Base-by-base conservation (phyloP, 2,888 invertebrate genomes). In the Tetrapedia diversipes region DNA sequence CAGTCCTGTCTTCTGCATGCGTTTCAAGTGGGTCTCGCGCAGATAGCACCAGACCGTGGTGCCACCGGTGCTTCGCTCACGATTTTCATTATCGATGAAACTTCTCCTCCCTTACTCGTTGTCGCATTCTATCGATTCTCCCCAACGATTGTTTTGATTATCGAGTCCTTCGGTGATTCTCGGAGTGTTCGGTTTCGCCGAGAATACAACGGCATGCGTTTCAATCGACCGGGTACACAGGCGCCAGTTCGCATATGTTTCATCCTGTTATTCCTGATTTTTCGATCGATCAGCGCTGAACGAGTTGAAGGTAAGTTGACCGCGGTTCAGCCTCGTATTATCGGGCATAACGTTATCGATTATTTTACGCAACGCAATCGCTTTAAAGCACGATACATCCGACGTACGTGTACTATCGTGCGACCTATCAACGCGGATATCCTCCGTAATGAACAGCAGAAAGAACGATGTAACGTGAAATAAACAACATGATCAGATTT, bases 231-330 rank as follows among this genome's bases (percentile, higher is more conserved):
- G 41, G 24, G 6, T 39, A 45, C 65, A 56, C 53, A 47, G 41
- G 37, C 69, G 66, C 37, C 57, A 27, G 71, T 77, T 64, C 57
- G 24, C 73, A 24, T 67, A 64, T 69, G 22, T 43, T 37, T 68
- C 34, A 22, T 71, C 27, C 69, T 67, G 69, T 41, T 70, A 47
- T 53, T 75, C 41, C 22, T 86, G 54, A 66, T 73, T 19, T 66
- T 74, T 41, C 65, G 79, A 43, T 70, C 79, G 37, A 41, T 59
- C 49, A 56, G 24, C 66, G 37, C 73, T 29, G 47, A 60, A 43
- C 61, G 29, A 32, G 56, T 47, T 22, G 77, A 68, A 56, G 85
- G 86, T 84, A 73, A 85, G 86, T 80, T 32, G 14, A 1, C 2
- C 10, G 41, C n/a, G 37, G n/a, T 45, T 14, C 24, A 4, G 7